Evolutionary conservation across 2,797 vertebrate species (phyloP).

Genomic region (Acanthiza pusilla): DNA sequence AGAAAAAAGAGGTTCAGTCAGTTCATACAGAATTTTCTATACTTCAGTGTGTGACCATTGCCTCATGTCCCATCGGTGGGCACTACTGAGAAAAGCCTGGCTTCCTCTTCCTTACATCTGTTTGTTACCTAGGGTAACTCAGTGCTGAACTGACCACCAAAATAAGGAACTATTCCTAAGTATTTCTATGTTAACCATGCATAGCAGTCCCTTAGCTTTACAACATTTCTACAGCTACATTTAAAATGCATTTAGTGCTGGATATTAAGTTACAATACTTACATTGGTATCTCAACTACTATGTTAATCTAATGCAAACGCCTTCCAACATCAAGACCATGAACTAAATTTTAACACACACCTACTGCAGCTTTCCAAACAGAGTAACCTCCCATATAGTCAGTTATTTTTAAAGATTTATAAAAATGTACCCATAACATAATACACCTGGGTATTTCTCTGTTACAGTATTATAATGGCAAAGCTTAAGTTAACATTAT

Average conservation of each 20-base stretch:
- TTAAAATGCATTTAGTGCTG: neutral
- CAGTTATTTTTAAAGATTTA: neutral
- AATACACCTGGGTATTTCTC: neutral
- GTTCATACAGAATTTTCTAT: neutral
- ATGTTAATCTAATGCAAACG: neutral
- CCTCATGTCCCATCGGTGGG: neutral
- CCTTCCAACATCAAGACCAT: neutral
- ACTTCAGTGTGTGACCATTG: accelerated
- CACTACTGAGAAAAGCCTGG: neutral
- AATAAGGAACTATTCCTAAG: neutral
- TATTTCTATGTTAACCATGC: neutral
- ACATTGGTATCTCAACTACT: neutral
- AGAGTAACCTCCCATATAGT: neutral
- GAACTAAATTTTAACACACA: neutral
- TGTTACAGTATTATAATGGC: neutral
- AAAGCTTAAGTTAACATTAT: neutral
- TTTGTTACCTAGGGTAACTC: neutral
- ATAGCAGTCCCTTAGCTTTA: neutral
- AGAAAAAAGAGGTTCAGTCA: neutral
- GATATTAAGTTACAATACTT: neutral
- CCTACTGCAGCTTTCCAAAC: neutral
- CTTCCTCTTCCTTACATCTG: neutral
- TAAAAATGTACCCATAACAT: neutral
- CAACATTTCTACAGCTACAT: neutral
- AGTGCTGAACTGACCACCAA: neutral